Evolutionary conservation across 2,888 invertebrate species (phyloP).

Genomic region (Thysanoteuthis rhombus): DNA sequence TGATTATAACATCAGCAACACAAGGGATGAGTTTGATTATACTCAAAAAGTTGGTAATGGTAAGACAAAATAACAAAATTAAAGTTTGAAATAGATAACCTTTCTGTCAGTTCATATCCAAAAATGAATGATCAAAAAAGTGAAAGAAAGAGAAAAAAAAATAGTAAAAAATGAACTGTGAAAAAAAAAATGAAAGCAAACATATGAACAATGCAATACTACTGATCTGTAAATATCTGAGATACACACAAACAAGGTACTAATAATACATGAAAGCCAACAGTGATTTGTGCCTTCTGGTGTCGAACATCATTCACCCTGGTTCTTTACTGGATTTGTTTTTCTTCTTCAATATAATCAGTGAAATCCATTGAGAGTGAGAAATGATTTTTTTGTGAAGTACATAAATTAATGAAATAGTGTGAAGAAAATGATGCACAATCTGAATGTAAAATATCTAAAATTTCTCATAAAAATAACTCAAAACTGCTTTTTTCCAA

Average conservation of each 20-base stretch:
- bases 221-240: neutral
- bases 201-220: neutral
- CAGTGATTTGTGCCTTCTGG: neutral
- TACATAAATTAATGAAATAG: slow-evolving; percentile 12
- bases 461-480: neutral
- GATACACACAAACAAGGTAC: neutral
- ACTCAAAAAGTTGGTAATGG: neutral
- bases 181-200: neutral
- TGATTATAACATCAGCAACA: neutral
- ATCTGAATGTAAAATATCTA: neutral
- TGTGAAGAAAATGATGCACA: neutral
- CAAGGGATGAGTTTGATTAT: neutral
- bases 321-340: neutral
- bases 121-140: neutral
- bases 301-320: neutral
- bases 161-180: neutral
- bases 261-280: neutral
- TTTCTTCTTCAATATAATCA: neutral
- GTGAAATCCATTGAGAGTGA: neutral
- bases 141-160: neutral
- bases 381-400: neutral
- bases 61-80: neutral
- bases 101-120: neutral
- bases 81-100: neutral
- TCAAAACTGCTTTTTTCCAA: neutral